These are phyloP conservation scores for Nowickia ferox DNA, from an alignment of 2,888 invertebrate genomes.

Conservation along the genomic window DNA sequence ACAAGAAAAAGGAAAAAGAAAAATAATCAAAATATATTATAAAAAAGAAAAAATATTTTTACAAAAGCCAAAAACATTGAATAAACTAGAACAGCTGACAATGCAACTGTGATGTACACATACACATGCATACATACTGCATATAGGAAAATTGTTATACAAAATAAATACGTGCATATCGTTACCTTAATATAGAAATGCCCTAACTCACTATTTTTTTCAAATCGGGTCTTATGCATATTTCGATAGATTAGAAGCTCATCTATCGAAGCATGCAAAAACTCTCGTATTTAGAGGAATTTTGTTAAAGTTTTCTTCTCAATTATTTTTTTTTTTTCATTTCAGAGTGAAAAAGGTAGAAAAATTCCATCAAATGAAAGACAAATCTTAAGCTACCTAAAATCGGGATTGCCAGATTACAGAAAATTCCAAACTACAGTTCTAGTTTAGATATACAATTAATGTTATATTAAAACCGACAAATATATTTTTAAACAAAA, in stretches of 20 bases:
- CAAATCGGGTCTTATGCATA: too few species aligned
- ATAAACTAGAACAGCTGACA: constrained; percentile 71
- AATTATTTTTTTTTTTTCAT: too few species aligned
- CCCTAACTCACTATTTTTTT: too few species aligned
- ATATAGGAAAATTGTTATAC: neutral
- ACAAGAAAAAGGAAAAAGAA: constrained; percentile 24
- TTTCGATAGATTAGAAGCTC: too few species aligned
- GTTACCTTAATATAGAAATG: too few species aligned
- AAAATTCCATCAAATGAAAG: neutral
- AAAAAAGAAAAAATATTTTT: constrained; percentile 16
- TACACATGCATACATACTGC: neutral
- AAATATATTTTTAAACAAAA: neutral
- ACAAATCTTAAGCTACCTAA: neutral
- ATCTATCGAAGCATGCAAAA: too few species aligned
- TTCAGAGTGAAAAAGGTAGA: neutral
- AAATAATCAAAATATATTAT: neutral
- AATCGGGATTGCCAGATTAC: constrained; percentile 14
- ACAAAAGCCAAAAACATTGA: constrained; percentile 62
- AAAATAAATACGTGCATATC: neutral
- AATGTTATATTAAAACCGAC: neutral
- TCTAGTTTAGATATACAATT: too few species aligned
- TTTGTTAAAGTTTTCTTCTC: too few species aligned
- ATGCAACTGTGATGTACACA: constrained; percentile 30
- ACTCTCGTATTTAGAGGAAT: neutral
- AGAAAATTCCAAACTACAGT: neutral